Percentiles rank a stretch among this genome's conserved stretches.
These are phyloP conservation scores for Dryoscopus gambensis DNA, from an alignment of 2,113 vertebrate genomes.

Conservation along the genomic window DNA sequence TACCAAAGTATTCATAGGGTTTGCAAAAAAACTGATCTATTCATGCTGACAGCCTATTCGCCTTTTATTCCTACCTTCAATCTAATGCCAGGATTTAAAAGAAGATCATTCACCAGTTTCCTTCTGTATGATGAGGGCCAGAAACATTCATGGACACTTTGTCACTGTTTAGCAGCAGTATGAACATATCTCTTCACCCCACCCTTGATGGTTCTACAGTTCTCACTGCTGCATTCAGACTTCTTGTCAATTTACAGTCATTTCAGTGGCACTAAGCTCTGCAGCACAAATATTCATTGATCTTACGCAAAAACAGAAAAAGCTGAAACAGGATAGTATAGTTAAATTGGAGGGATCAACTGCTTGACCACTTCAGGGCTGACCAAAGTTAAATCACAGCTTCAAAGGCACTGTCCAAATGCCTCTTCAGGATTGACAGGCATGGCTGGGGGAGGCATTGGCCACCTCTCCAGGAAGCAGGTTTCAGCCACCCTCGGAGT, in stretches of 20 bases:
- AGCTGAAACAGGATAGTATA: neutral
- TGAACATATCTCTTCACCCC: accelerated
- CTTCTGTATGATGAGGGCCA: neutral
- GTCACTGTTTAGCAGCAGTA: neutral
- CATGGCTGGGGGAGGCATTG: accelerated
- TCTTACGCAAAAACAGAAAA: neutral
- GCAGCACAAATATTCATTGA: neutral
- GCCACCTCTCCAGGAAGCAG: neutral
- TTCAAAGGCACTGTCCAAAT: neutral
- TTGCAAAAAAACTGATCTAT: accelerated
- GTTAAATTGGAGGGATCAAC: neutral
- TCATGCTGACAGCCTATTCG: neutral
- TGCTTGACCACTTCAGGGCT: neutral
- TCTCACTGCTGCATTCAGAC: neutral
- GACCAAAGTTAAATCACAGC: neutral
- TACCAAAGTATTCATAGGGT: neutral
- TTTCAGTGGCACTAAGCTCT: neutral
- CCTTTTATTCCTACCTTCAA: neutral
- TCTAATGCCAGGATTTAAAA: neutral
- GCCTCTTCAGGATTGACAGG: neutral
- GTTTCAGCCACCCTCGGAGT: neutral
- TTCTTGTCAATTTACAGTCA: neutral
- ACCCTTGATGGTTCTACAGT: neutral
- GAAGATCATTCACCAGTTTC: neutral
- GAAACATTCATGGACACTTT: neutral